These are phyloP conservation scores for Guaruba guarouba DNA, from an alignment of 2,113 vertebrate genomes.

Conservation along the genomic window DNA sequence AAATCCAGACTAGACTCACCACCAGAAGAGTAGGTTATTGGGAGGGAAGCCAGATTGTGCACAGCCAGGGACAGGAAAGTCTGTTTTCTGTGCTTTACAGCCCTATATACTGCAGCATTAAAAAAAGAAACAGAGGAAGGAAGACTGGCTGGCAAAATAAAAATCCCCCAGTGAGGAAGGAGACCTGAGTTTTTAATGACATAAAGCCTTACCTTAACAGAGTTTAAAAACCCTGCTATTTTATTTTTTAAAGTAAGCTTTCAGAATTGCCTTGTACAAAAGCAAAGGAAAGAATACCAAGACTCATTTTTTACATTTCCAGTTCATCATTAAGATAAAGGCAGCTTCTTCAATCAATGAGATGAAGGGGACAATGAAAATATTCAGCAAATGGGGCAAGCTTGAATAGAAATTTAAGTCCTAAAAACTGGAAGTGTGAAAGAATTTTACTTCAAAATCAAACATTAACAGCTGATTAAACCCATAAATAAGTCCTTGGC, in stretches of 20 bases:
- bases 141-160: background rate
- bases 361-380: background rate
- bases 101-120: background rate
- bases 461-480: background rate
- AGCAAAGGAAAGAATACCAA: background rate
- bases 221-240: fast-evolving
- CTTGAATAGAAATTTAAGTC: background rate
- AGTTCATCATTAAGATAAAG: background rate
- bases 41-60: background rate
- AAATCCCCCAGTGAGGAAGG: background rate
- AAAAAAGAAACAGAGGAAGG: background rate
- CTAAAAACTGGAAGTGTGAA: background rate
- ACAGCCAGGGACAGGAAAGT: background rate
- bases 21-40: background rate
- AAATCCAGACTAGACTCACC: background rate
- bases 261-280: background rate
- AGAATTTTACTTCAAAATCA: background rate
- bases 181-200: background rate
- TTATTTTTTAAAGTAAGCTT: background rate
- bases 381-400: background rate
- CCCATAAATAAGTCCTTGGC: background rate
- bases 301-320: background rate
- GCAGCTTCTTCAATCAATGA: background rate
- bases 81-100: background rate
- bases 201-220: background rate